A percentile compares a stretch with the other conserved stretches of the same genome.
These are phyloP conservation scores for Masnerella sp. DNA, from an alignment of 2,888 invertebrate genomes.

Conservation along the genomic window DNA sequence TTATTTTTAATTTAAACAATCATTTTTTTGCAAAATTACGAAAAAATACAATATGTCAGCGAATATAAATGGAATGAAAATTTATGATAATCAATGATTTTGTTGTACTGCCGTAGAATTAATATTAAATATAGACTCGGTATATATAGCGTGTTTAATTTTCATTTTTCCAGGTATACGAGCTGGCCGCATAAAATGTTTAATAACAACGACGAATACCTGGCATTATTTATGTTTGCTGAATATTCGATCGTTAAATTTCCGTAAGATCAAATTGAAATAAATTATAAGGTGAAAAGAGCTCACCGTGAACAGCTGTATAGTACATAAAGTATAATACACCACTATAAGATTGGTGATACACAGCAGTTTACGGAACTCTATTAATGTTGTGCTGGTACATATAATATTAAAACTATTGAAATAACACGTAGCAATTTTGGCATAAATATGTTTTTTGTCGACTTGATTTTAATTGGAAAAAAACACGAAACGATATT, in stretches of 20 bases:
- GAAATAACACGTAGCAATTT: conserved; percentile 4
- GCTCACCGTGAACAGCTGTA: conserved; percentile 8
- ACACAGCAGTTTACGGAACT: conserved; percentile 5
- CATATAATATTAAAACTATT: conserved; percentile 8
- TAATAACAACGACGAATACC: conserved; percentile 16
- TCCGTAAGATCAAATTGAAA: conserved; percentile 21
- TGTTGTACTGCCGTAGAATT: too few species aligned
- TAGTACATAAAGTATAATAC: conserved; percentile 4
- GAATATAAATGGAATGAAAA: too few species aligned
- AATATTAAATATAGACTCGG: background rate
- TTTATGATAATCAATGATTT: too few species aligned
- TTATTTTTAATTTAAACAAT: too few species aligned
- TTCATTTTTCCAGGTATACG: background rate
- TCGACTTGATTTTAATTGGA: too few species aligned
- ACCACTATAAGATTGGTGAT: conserved; percentile 1
- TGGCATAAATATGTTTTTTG: too few species aligned
- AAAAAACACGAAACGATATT: too few species aligned
- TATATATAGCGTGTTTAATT: background rate
- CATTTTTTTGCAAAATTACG: too few species aligned
- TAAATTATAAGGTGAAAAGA: conserved; percentile 17
- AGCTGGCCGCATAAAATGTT: background rate
- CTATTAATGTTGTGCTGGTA: background rate
- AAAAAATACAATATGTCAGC: too few species aligned
- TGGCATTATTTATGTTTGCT: conserved; percentile 4
- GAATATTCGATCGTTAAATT: conserved; percentile 22